A percentile compares a stretch with the other conserved stretches of the same genome.
Conservation (phyloP, 1,140 invertebrate species). For the Bombus huntii region DNA sequence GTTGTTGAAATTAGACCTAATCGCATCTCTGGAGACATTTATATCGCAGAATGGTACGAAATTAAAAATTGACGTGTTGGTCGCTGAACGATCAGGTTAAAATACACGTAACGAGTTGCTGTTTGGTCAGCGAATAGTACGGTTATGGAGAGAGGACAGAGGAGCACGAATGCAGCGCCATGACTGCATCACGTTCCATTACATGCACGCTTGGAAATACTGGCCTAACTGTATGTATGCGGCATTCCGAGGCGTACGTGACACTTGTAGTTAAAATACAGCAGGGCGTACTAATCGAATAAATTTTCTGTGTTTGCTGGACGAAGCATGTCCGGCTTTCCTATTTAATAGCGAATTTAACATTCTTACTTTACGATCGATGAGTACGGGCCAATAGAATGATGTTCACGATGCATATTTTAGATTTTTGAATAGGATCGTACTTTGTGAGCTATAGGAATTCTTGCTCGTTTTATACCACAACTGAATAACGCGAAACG, state of each 20-base stretch:
- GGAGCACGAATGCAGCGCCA: not conserved
- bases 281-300: conserved; percentile 28
- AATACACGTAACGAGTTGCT: not conserved
- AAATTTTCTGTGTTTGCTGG: conserved; percentile 15
- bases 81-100: not conserved
- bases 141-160: not conserved
- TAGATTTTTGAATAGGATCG: not conserved
- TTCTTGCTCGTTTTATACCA: not conserved
- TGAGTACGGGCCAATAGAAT: too few species aligned
- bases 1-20: not conserved
- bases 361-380: conserved; percentile 5
- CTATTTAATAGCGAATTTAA: conserved; percentile 27
- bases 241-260: conserved; percentile 38
- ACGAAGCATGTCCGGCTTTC: not conserved
- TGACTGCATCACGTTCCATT: conserved; percentile 44
- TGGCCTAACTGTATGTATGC: not conserved
- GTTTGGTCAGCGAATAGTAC: not conserved
- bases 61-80: not conserved
- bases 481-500: not conserved
- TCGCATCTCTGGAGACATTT: not conserved
- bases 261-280: conserved; percentile 36
- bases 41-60: not conserved
- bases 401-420: not conserved
- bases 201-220: conserved; percentile 27
- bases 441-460: not conserved